A percentile compares a stretch with the other conserved stretches of the same genome.
Evolutionary conservation across 92 coral and sea anemone genomes (phyloP).

Genomic region (Micromussa lordhowensis): DNA sequence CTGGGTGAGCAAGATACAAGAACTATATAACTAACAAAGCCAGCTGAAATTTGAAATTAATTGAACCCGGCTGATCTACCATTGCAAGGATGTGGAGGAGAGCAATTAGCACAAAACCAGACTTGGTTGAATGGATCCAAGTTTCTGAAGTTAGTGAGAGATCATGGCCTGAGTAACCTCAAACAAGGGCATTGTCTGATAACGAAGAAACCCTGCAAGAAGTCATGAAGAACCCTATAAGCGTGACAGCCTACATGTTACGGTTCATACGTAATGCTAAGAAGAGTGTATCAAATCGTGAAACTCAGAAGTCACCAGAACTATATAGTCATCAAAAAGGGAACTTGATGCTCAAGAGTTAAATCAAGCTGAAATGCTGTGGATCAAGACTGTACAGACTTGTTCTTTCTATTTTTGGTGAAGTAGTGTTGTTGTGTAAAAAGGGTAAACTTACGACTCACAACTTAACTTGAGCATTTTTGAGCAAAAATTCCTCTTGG

Average conservation of each 20-base stretch:
- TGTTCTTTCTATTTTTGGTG: no score
- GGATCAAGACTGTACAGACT: conserved; percentile 33
- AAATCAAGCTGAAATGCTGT: conserved; percentile 28
- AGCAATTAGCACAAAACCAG: conserved; percentile 26
- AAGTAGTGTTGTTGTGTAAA: no score
- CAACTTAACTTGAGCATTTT: no score
- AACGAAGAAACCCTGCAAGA: conserved; percentile 11
- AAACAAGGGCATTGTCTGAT: background rate
- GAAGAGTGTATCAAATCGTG: background rate
- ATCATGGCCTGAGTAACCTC: conserved; percentile 33
- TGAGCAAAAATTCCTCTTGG: no score
- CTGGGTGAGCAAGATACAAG: no score
- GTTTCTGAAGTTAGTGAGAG: conserved; percentile 23
- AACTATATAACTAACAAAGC: no score
- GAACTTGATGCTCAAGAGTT: conserved; percentile 27
- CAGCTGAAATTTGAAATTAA: conserved; percentile 38
- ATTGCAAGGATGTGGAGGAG: conserved; percentile 38
- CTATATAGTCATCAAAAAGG: background rate
- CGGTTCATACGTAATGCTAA: background rate
- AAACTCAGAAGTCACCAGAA: no score
- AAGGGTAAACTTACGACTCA: no score
- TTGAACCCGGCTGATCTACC: conserved; percentile 62
- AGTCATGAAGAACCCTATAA: conserved; percentile 2
- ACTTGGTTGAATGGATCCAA: conserved; percentile 54
- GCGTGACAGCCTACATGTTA: background rate